Evolutionary conservation across 2,888 invertebrate genomes (phyloP), one percentile per base, ranked within the genome.

Genomic region (Lithophane ornitopus): DNA sequence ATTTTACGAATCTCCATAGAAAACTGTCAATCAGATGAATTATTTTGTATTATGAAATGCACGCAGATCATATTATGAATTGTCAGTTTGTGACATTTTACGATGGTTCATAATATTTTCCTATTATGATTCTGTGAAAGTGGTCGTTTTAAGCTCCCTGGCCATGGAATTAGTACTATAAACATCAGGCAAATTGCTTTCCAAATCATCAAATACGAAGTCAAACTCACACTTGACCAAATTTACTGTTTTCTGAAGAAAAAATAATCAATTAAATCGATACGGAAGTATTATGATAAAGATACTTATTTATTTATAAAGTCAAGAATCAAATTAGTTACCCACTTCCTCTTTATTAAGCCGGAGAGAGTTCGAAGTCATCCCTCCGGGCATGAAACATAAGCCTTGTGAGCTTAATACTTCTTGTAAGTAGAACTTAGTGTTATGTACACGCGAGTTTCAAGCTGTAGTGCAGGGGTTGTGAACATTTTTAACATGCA

Each of bases 391-490:
- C 70, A 39, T 75, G 34, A 46, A 65, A 73, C 61, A 59, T 75
- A 80, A 77, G 70, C 62, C 70, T 72, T 72, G 19, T 63, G 41
- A 79, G 74, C 70, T 82, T 85, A 75, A 85, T 85, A 67, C 52
- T 85, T 78, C 81, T 58, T 72, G 71, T 73, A 75, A 73, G 65
- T 73, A 59, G 34, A 84, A 81, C 74, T 73, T 70, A 74, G 68
- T 70, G 61, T 44, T 68, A 56, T 75, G 52, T 75, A 72, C 59
- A 74, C 61, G 61, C 52, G 66, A 80, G 41, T 58, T 70, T 56
- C 52, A 61, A 62, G 56, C 59, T 61, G 65, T 52, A 61, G 26
- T 7, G 6, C 65, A 54, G 52, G 22, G 46, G 16, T 66, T 11
- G 46, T 28, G 26, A 54, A 61, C 7, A 54, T 66, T 74, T 65